Evolutionary conservation across 2,888 invertebrate genomes (phyloP), one percentile per base, ranked within the genome.

Genomic region (Alloplasta piceator): DNA sequence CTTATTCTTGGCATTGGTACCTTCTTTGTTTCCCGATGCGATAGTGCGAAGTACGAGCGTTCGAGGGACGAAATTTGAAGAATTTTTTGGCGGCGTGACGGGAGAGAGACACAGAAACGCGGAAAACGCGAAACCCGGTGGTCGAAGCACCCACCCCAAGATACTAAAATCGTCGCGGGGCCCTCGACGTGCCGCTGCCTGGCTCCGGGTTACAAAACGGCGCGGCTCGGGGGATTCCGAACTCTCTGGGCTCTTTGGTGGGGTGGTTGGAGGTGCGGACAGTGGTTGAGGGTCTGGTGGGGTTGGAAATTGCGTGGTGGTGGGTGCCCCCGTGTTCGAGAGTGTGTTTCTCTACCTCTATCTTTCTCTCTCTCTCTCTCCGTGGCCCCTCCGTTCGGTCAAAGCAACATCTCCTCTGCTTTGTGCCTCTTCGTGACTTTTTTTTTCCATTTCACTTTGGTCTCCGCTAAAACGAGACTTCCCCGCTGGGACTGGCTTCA

Each of bases 281-380:
- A 91, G 91, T 91, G 91, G 90, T 91, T 90, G 91, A 90, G 91
- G 89, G 88, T 90, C 90, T 91, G 92, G 92, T 92, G 92, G 92
- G 92, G 92, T 92, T 92, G 92, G 90, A 91, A 92, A 91, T 91
- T 91, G 92, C 91, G 92, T 91, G 91, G 92, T 91, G 91, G 92
- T 91, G 92, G 92, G 89, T 90, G 90, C 90, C 86, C 87, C 82
- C 75, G 67, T 75, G 75, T 75, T 67, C 67, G 67, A 64, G 81
- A 74, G 75, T 14, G 52, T 14, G 78, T 74, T 61, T 82, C 81
- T 82, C 81, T 81, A 75, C 76, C 79, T 63, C 64, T 67, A 58
- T 60, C 12, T 68, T 38, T 83, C 85, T 85, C 87, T 68, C 89
- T 88, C 74, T 74, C 67, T 75, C 75, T 67, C 52, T 52, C 88